Base-by-base conservation (phyloP, 2,113 vertebrate genomes). In the Sakesphorus luctuosus region DNA sequence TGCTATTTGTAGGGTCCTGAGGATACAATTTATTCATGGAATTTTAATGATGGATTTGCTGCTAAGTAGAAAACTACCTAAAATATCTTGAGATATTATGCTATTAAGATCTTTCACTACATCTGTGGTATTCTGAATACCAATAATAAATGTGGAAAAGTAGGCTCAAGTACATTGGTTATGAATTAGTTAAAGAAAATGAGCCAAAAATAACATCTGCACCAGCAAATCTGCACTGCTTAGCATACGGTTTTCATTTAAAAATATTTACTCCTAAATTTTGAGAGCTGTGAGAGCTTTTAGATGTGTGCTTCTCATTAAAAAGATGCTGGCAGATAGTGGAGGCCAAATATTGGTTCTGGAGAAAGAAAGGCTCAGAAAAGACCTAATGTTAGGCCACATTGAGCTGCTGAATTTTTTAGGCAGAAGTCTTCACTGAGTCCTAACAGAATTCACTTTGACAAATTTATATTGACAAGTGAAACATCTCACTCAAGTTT, bases 241-340 rank as follows among this genome's bases (percentile, higher is more conserved):
- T 96, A 95, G 85, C 96, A 96, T 92, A 94, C 35, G 95, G 87
- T 95, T 96, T 92, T 96, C 90, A 97, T 97, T 96, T 97, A 88
- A 95, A 97, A 97, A 96, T 96, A 96, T 96, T 97, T 97, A 96
- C 96, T 94, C 61, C 93, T 88, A 96, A 92, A 94, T 95, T 96
- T 94, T 93, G 92, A 95, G 94, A 97, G 90, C 79, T 97, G 96
- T 92, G 92, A 96, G 92, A 71, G 88, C 85, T 94, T 97, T 97
- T 97, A 92, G 95, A 96, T 92, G 91, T 97, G 88, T 97, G 94
- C 96, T 96, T 96, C 94, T 96, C 92, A 90, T 97, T 96, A 96
- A 92, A 93, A 90, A 67, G 88, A 96, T 90, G 85, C 94, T 95
- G 94, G 90, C 92, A 96, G 92, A 95, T 94, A 94, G 72, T 10